phyloP scores from a whole-genome alignment of 2,797 vertebrate species.

The Hozukius guyotensis region DNA sequence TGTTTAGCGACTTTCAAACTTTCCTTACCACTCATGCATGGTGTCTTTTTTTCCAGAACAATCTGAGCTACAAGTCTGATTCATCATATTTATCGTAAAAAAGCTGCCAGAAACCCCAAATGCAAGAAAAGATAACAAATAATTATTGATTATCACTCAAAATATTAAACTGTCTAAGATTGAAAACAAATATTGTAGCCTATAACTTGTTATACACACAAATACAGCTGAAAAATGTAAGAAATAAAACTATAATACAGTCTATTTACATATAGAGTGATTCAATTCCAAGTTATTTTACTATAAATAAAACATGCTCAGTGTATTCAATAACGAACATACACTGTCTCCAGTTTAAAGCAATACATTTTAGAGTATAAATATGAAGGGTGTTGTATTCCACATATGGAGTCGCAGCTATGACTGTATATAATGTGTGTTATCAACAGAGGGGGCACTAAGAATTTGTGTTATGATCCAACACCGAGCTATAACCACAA shows the following conservation, averaged over 20 bases:
- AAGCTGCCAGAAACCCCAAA: no score
- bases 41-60: no score
- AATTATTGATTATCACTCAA: not conserved
- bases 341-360: not conserved
- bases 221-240: not conserved
- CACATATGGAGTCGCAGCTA: not conserved
- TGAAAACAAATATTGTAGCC: not conserved
- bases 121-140: no score
- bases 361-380: not conserved
- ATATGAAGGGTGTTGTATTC: not conserved
- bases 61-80: no score
- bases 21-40: no score
- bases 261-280: not conserved
- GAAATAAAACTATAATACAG: not conserved
- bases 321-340: not conserved
- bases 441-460: not conserved
- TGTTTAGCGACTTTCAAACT: no score
- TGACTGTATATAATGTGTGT: not conserved
- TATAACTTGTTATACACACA: not conserved
- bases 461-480: conserved; percentile 1
- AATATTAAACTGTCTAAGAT: not conserved
- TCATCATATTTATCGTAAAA: no score
- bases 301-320: not conserved
- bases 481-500: not conserved
- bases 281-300: not conserved